Percentiles rank a stretch among this genome's conserved stretches.
Evolutionary conservation across 2,797 vertebrate genomes (phyloP).

Genomic region (Peromyscus nudipes): DNA sequence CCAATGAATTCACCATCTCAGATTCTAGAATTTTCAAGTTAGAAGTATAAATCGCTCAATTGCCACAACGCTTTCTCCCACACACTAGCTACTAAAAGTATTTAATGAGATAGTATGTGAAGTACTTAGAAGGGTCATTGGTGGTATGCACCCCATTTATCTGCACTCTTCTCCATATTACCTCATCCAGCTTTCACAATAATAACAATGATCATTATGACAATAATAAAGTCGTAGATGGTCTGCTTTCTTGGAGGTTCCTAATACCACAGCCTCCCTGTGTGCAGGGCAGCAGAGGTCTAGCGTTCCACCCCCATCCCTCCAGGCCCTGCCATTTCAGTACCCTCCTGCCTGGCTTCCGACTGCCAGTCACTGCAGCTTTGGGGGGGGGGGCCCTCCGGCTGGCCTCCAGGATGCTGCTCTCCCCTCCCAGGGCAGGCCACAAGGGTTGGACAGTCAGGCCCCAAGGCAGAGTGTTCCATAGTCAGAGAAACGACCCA

Average conservation of each 20-base stretch:
- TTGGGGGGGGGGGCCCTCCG: conserved; percentile 38
- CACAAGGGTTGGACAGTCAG: neutral
- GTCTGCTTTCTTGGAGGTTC: neutral
- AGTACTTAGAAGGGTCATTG: neutral
- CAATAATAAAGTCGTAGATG: neutral
- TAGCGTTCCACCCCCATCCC: neutral
- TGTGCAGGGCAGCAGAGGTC: neutral
- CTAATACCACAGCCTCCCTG: no score
- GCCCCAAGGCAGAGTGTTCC: neutral
- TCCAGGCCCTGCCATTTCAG: conserved; percentile 26
- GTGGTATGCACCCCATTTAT: neutral
- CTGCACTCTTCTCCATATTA: neutral
- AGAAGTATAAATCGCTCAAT: neutral
- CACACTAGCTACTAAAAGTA: neutral
- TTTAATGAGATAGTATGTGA: neutral
- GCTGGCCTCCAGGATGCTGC: neutral
- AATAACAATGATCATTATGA: neutral
- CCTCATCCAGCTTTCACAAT: neutral
- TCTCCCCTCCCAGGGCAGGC: neutral
- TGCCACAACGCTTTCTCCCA: neutral
- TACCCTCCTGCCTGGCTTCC: neutral
- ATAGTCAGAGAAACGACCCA: neutral
- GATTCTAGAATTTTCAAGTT: neutral
- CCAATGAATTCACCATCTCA: neutral
- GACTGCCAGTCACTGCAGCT: neutral